Base-by-base conservation (phyloP, 2,797 vertebrate species). In the Xenentodon cancila region DNA sequence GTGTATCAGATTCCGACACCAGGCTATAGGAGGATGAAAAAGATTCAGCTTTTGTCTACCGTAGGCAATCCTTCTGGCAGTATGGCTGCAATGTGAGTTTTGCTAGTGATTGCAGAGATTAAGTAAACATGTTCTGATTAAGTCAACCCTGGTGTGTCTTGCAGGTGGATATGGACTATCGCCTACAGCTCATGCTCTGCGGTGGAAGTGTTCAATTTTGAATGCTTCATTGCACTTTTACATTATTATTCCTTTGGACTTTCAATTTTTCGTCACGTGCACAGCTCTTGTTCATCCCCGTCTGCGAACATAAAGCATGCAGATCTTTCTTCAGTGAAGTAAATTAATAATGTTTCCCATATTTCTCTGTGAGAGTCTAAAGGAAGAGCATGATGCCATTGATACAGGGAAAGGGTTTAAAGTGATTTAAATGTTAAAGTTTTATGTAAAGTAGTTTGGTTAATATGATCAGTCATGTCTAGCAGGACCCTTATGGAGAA, bases 41-140 rank as follows among this genome's bases (percentile, higher is more conserved):
- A 85, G 78, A 76, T 86, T 82, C 71, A 66, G 79, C 65, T 85
- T 89, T 84, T 80, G 75, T 88, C 84, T 80, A 90, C 91, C 85
- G 8, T 83, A 79, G 88, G 91, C 90, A 84, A 87, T 80, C 87
- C 92, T 89, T 81, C 77, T 84, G 91, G 92, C 91, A 79, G 64
- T 83, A 82, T 77, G 75, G 69, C 62, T 81, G 67, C 79, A 71
- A 25, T 87, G 84, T 85, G 86, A 88, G 80, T 87, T 88, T 89
- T 83, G 47, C 68, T 75, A 64, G 61, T 86, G 71, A 84, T 81
- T 60, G 84, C 86, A 84, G 75, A 60, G 78, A 87, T 87, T 79
- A 82, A 75, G 75, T 82, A 88, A 87, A 86, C 84, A 89, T 86
- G 85, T 88, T 90, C 77, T 82, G 79, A 93, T 92, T 85, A 91